phyloP scores from a whole-genome alignment of 2,888 invertebrate genomes.

The Melieria crassipennis region DNA sequence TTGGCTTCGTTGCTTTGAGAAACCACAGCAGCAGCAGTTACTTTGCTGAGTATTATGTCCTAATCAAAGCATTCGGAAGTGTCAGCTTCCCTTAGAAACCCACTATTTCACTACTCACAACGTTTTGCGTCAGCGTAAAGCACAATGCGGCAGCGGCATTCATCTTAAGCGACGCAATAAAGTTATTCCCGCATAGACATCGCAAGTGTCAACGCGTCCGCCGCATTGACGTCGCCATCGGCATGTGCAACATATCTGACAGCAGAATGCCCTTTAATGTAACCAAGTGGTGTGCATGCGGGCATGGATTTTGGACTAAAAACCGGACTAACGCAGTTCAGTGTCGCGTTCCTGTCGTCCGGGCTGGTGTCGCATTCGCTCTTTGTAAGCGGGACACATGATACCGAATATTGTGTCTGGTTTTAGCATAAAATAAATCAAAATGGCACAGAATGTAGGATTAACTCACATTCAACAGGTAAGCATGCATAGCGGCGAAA shows the following conservation, averaged over 20 bases:
- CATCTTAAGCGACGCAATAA: conserved; percentile 22
- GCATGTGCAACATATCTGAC: conserved; percentile 46
- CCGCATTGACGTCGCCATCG: conserved; percentile 43
- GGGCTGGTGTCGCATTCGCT: not conserved
- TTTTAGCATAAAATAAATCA: not conserved
- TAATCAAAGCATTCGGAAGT: no score
- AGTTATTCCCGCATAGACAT: conserved; percentile 15
- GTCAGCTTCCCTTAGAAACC: no score
- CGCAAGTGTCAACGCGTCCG: conserved; percentile 51
- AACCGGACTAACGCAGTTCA: not conserved
- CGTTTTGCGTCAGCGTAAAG: no score
- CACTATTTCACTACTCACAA: no score
- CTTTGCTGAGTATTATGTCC: no score
- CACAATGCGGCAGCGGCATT: conserved; percentile 20
- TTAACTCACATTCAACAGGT: no score
- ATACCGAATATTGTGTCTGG: not conserved
- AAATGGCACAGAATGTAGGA: not conserved
- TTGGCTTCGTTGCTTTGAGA: no score
- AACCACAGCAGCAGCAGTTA: no score
- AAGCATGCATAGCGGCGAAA: no score
- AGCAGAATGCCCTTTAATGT: conserved; percentile 64
- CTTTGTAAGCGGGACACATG: conserved; percentile 3
- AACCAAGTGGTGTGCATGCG: conserved; percentile 39
- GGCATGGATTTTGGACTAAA: conserved; percentile 11
- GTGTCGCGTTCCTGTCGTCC: conserved; percentile 1